Conservation (phyloP, 2,113 vertebrate species). For the Tragelaphus imberbis region DNA sequence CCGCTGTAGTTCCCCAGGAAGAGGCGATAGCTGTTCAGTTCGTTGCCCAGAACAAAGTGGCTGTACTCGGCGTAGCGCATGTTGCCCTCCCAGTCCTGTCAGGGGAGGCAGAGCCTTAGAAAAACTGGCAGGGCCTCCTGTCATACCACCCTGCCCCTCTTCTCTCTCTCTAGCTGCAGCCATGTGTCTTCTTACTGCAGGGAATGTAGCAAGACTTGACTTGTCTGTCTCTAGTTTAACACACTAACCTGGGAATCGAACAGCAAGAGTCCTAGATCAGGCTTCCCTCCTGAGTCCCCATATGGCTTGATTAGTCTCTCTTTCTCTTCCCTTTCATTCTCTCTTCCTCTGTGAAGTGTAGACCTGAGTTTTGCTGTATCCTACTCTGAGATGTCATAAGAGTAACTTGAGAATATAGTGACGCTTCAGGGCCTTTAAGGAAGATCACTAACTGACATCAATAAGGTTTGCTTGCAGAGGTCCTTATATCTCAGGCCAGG, state of each 20-base stretch:
- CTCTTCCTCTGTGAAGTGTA: neutral
- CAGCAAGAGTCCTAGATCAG: neutral
- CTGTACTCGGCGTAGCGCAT: slow-evolving; percentile 87
- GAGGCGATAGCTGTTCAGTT: slow-evolving; percentile 93
- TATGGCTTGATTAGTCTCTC: neutral
- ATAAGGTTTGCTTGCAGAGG: neutral
- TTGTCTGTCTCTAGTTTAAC: neutral
- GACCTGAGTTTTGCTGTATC: neutral
- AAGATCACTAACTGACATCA: neutral
- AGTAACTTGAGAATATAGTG: neutral
- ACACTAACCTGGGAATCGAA: neutral
- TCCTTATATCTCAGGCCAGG: neutral
- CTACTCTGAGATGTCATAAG: neutral
- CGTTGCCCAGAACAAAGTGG: slow-evolving; percentile 88
- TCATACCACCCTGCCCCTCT: rapidly evolving
- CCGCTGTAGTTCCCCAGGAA: slow-evolving; percentile 92
- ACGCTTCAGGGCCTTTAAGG: neutral
- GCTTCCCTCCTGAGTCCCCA: neutral
- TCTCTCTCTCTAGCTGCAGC: neutral
- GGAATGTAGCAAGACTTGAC: neutral
- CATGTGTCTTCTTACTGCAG: rapidly evolving
- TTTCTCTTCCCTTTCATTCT: neutral
- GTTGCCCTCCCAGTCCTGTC: slow-evolving; percentile 94
- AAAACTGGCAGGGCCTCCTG: rapidly evolving
- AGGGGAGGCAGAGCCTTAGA: neutral